Evolutionary conservation across 2,113 vertebrate genomes (phyloP).

Genomic region (Chaetura pelagica): DNA sequence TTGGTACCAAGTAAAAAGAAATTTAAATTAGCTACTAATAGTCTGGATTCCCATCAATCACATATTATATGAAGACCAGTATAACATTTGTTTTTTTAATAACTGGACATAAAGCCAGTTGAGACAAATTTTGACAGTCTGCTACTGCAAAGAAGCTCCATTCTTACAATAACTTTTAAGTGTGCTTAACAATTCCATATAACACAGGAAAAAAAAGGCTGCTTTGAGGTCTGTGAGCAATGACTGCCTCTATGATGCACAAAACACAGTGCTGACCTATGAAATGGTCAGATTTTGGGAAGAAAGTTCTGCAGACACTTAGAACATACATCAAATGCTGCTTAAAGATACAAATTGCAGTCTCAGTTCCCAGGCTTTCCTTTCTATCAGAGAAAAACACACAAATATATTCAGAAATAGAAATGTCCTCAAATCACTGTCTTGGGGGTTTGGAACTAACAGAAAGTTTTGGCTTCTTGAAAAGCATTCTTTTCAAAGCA

Average conservation of each 20-base stretch:
- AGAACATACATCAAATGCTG: neutral
- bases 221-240: neutral
- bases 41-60: neutral
- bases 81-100: neutral
- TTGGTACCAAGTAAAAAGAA: neutral
- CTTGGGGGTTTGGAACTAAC: neutral
- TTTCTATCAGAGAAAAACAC: neutral
- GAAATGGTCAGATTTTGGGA: neutral
- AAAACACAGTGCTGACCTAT: neutral
- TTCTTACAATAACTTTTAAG: neutral
- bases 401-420: neutral
- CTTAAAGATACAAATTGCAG: neutral
- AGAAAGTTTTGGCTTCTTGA: neutral
- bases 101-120: neutral
- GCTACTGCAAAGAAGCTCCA: neutral
- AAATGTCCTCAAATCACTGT: neutral
- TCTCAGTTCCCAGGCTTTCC: neutral
- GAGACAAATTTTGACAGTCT: neutral
- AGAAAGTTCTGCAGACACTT: neutral
- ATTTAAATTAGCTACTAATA: neutral
- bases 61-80: fast-evolving
- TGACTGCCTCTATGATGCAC: neutral
- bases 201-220: neutral
- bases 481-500: neutral
- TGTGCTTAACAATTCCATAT: neutral